A percentile compares a stretch with the other conserved stretches of the same genome.
These are phyloP conservation scores for Agrilus cyanescens DNA, from an alignment of 2,888 invertebrate species.

Conservation along the genomic window DNA sequence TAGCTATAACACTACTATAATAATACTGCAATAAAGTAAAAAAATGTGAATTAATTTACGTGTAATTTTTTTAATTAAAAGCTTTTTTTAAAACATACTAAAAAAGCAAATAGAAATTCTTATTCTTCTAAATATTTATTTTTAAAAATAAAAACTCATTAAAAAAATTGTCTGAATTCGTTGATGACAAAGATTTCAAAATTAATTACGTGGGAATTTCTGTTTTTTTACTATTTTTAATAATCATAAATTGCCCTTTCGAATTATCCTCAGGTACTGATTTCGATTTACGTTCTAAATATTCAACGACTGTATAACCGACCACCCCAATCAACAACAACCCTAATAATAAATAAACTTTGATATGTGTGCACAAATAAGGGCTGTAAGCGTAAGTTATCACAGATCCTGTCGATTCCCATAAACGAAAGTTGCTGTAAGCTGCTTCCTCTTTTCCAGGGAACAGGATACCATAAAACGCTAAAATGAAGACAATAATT, in stretches of 20 bases:
- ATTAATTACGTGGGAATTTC: too few species aligned
- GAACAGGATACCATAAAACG: constrained; percentile 76
- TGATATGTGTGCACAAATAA: constrained; percentile 60
- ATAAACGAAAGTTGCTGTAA: constrained; percentile 83
- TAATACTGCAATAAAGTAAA: too few species aligned
- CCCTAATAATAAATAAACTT: constrained; percentile 55
- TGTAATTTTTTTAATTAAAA: too few species aligned
- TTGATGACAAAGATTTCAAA: too few species aligned
- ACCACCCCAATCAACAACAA: constrained; percentile 59
- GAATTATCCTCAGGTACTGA: constrained; percentile 31
- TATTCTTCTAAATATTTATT: too few species aligned
- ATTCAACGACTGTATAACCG: constrained; percentile 61
- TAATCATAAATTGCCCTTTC: constrained; percentile 14
- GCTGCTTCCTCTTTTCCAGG: constrained; percentile 78
- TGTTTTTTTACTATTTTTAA: constrained; percentile 1
- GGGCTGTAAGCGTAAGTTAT: constrained; percentile 72
- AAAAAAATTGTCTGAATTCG: too few species aligned
- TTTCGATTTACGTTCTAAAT: constrained; percentile 36
- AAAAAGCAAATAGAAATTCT: too few species aligned
- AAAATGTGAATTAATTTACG: too few species aligned
- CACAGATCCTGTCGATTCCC: constrained; percentile 86
- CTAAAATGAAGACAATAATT: constrained; percentile 35
- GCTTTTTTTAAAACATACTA: too few species aligned
- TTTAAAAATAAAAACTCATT: too few species aligned
- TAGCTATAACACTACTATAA: too few species aligned